These are phyloP conservation scores for Rhabdornis inornatus DNA, from an alignment of 2,113 vertebrate genomes.

Conservation along the genomic window DNA sequence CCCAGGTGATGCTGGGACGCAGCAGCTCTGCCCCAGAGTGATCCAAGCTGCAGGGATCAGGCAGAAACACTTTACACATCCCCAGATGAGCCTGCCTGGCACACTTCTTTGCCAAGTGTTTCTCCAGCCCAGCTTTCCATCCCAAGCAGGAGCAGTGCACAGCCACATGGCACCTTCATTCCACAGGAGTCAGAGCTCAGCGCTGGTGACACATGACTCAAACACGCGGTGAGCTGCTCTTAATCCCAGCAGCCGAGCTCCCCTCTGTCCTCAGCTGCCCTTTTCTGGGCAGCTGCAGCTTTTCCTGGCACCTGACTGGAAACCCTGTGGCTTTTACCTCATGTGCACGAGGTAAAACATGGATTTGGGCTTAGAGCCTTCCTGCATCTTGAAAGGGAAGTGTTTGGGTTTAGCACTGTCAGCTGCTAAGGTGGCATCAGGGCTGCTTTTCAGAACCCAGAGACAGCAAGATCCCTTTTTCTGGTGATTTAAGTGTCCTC, in stretches of 20 bases:
- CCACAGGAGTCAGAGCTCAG: not conserved
- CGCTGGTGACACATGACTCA: not conserved
- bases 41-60: not conserved
- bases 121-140: not conserved
- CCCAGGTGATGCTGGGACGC: not conserved
- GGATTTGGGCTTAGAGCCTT: not conserved
- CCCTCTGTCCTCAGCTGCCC: not conserved
- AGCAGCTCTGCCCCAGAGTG: not conserved
- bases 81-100: not conserved
- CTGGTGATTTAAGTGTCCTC: not conserved
- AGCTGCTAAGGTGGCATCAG: not conserved
- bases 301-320: slow-evolving; percentile 9
- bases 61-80: not conserved
- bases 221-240: not conserved
- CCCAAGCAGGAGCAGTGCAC: not conserved
- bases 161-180: not conserved
- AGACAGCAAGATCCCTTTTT: not conserved
- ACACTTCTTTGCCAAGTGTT: not conserved
- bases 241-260: slow-evolving; percentile 15
- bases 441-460: not conserved
- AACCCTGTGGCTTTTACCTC: slow-evolving; percentile 1
- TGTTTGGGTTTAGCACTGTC: not conserved
- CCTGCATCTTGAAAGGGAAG: not conserved
- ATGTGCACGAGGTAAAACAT: not conserved
- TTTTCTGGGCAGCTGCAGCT: slow-evolving; percentile 3